Evolutionary conservation across 2,113 vertebrate genomes (phyloP), one percentile per base, ranked within the genome.

Genomic region (Chitala chitala): DNA sequence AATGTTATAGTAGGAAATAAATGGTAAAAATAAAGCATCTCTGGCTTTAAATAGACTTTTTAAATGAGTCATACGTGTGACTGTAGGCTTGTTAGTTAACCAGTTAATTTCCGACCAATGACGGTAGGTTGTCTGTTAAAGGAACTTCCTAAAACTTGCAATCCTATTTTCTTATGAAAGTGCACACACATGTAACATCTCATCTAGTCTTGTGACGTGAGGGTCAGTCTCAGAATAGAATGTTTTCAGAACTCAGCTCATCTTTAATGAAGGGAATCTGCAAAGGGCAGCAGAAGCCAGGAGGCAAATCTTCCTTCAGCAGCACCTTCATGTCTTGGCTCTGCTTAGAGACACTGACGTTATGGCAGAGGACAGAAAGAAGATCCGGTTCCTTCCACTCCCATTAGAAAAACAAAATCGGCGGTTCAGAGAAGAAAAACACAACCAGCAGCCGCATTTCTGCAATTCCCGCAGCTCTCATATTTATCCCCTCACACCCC

Each of bases 361-460:
- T 2, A 65, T 36, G 42, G 48, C 48, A 51, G 48, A 20, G n/a
- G 20, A 51, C 2, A n/a, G n/a, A n/a, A n/a, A n/a, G n/a, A n/a
- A 51, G 12, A 51, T 10, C 2, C 20, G 12, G 12, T 48, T 42
- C 42, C 40, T 24, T 42, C 42, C 64, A 13, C 63, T 38, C 40
- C n/a, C 42, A 38, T 68, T 68, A 68, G 64, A 38, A 48, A 68
- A 68, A 42, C n/a, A 22, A 38, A 48, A 48, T n/a, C 22, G 38
- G 38, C 40, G 44, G 64, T 24, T 8, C 22, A 42, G 40, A 44
- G 40, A 48, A 48, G 42, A 42, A 68, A 68, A 68, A 68, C n/a
- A 68, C 44, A 66, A 68, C 40, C 38, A 42, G 64, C 40, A n/a
- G n/a, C 38, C 40, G 24, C 63, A 66, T 50, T 66, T 66, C 66